Evolutionary conservation across 1,140 invertebrate species (phyloP).

Genomic region (Spodoptera litura): DNA sequence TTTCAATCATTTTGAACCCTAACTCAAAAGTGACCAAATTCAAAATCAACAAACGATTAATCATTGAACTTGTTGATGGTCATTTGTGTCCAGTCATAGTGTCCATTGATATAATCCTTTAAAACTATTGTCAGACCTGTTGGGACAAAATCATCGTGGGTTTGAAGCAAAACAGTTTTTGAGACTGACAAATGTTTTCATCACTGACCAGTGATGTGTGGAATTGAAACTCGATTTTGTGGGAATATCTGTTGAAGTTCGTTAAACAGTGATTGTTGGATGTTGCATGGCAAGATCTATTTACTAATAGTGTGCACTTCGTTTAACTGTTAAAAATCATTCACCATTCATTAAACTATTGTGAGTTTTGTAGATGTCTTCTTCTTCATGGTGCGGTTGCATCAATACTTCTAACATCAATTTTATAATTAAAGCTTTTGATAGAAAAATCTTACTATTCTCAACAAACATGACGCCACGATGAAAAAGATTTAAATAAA

Average conservation of each 20-base stretch:
- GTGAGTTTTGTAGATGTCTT: no score
- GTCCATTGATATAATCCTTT: conserved; percentile 38
- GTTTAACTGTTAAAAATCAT: no score
- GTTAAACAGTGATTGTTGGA: conserved; percentile 10
- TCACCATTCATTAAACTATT: no score
- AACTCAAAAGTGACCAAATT: conserved; percentile 32
- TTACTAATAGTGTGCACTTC: no score
- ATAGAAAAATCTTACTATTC: no score
- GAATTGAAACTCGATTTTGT: conserved; percentile 58
- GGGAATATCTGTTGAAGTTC: conserved; percentile 62
- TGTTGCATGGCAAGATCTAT: background rate
- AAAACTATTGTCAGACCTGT: conserved; percentile 23
- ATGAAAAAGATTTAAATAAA: no score
- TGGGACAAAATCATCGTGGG: conserved; percentile 12
- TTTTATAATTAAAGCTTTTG: no score
- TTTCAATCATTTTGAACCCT: conserved; percentile 34
- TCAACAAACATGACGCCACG: no score
- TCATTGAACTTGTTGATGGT: conserved; percentile 27
- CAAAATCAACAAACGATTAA: conserved; percentile 44
- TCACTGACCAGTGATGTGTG: conserved; percentile 52
- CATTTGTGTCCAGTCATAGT: conserved; percentile 36
- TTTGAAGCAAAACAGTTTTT: conserved; percentile 11
- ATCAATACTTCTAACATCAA: no score
- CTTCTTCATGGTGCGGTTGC: no score
- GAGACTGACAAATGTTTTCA: background rate